Evolutionary conservation across 53 echinoderm and acorn worm genomes (phyloP), one percentile per base, ranked within the genome.

Genomic region (Luidia sarsii): DNA sequence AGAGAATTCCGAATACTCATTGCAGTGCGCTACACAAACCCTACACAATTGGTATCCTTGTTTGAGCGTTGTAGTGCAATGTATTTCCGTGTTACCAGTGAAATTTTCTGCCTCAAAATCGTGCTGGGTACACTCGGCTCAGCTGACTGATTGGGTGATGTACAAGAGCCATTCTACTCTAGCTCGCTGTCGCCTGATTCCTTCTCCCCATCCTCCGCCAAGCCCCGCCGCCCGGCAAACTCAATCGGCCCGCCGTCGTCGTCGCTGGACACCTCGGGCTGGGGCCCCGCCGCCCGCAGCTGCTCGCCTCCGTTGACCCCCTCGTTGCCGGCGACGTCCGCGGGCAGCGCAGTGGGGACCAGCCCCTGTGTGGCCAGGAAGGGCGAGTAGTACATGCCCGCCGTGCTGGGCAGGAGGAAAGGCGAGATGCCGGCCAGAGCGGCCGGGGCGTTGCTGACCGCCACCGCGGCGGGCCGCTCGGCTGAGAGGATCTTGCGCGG

Each of bases 311-410:
- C 72, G 13, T 72, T 72, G 35, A 72, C 39, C n/a, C n/a, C n/a
- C n/a, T n/a, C n/a, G 21, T 51, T 51, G 6, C 37, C 35, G 19
- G 32, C 7, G 9, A 67, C 13, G 6, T 72, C 72, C 7, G 39
- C 31, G 56, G 56, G 72, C 11, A 72, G 13, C 1, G 33, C 30
- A 18, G 72, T 56, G 5, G 72, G 72, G 37, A 72, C 15, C 5
- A 72, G 72, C 22, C 72, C 72, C 41, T 92, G 92, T 50, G 86
- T 71, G 9, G 95, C 81, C 14, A 95, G 85, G 70, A 92, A 92
- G 0, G 95, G 95, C 1, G 95, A 95, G 77, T 87, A 89, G 52
- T 92, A 92, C 34, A 95, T 82, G 16, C 92, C 92, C n/a, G 90
- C 87, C 9, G 92, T 80, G 62, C 83, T 89, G 2, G 95, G 95